Conservation (phyloP, 64 coral and sea anemone species). For the Montipora cactus region DNA sequence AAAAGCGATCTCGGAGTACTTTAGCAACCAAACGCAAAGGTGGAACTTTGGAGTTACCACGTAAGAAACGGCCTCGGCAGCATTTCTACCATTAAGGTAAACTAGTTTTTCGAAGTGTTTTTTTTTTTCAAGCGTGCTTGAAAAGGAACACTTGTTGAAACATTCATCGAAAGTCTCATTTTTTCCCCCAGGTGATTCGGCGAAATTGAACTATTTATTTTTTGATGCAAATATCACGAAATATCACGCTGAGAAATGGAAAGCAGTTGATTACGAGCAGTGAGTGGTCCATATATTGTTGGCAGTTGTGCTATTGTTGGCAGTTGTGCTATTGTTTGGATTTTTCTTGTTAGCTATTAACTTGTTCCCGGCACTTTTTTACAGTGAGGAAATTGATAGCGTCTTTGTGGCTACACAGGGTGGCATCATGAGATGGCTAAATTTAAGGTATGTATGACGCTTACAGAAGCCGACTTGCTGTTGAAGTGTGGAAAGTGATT, state of each 20-base stretch:
- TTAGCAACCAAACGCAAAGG: too few relatives aligned
- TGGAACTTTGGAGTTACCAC: too few relatives aligned
- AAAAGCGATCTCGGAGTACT: too few relatives aligned
- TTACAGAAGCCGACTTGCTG: neutral
- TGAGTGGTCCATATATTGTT: too few relatives aligned
- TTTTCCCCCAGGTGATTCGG: slow-evolving; percentile 16
- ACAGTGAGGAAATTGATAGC: slow-evolving; percentile 28
- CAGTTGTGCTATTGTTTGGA: neutral
- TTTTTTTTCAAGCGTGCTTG: neutral
- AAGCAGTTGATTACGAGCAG: neutral
- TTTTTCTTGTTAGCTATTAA: neutral
- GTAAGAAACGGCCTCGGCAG: too few relatives aligned
- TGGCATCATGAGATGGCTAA: slow-evolving; percentile 48
- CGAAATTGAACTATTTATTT: slow-evolving; percentile 5
- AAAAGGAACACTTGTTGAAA: neutral
- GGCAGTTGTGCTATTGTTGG: neutral
- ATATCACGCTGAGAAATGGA: neutral
- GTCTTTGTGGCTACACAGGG: slow-evolving; percentile 65
- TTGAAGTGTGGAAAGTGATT: neutral
- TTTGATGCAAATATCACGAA: slow-evolving; percentile 29
- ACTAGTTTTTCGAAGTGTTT: neutral
- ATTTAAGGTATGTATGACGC: slow-evolving; percentile 24
- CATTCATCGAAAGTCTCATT: neutral
- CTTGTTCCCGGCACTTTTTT: neutral
- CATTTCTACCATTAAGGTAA: too few relatives aligned